These are phyloP conservation scores for Lemur catta DNA, from an alignment of 2,797 vertebrate genomes.

Conservation along the genomic window DNA sequence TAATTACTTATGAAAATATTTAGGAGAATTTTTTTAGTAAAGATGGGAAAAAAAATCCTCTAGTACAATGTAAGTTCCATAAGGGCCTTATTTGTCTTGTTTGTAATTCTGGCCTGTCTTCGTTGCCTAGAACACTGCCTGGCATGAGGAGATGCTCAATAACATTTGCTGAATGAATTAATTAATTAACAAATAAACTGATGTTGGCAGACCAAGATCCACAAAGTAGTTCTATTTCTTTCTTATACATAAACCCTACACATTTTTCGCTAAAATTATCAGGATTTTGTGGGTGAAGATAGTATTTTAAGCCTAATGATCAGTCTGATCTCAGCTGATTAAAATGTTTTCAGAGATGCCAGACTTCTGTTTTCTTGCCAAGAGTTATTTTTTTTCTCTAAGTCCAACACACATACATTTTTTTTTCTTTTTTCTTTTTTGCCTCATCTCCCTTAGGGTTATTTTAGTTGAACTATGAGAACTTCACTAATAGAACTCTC, in stretches of 20 bases:
- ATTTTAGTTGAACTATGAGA: neutral
- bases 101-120: neutral
- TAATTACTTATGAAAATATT: neutral
- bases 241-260: neutral
- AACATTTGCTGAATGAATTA: neutral
- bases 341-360: neutral
- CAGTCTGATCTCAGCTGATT: neutral
- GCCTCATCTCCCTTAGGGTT: neutral
- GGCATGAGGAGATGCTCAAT: neutral
- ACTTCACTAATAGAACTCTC: neutral
- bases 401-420: neutral
- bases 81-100: neutral
- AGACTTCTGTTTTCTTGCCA: neutral
- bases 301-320: neutral
- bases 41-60: neutral
- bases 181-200: neutral
- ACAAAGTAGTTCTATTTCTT: neutral
- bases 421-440: neutral
- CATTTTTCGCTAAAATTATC: neutral
- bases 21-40: neutral
- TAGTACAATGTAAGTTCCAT: neutral
- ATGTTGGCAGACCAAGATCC: neutral
- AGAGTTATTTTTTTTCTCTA: neutral
- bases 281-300: neutral
- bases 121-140: neutral